Conservation (phyloP, 2,797 vertebrate species). For the Salmo trutta region DNA sequence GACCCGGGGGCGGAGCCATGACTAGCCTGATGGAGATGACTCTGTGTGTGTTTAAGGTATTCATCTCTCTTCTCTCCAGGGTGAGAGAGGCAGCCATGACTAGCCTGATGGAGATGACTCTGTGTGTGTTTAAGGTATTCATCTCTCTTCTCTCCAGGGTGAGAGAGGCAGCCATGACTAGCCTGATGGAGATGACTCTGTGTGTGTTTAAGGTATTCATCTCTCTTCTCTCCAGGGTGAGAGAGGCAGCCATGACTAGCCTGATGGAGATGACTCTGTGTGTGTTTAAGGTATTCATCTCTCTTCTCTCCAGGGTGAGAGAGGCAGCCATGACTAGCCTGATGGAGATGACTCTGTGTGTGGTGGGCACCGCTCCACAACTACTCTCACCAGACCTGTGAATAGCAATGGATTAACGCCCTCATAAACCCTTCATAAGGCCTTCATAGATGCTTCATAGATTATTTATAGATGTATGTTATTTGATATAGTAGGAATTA, state of each 20-base stretch:
- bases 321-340: constrained; percentile 89
- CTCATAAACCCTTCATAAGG: neutral
- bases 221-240: no score
- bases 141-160: constrained; percentile 83
- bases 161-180: constrained; percentile 88
- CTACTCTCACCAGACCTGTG: constrained; percentile 82
- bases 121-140: no score
- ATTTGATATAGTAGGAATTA: no score
- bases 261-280: constrained; percentile 86
- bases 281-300: constrained; percentile 2
- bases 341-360: constrained; percentile 85
- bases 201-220: constrained; percentile 60
- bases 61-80: constrained; percentile 69
- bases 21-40: constrained; percentile 88
- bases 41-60: constrained; percentile 44
- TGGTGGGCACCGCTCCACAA: constrained; percentile 74
- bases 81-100: constrained; percentile 91
- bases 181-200: constrained; percentile 86
- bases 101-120: constrained; percentile 85
- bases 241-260: constrained; percentile 82
- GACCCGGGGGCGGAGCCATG: constrained; percentile 61
- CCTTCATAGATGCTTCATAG: neutral
- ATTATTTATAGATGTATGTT: no score
- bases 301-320: constrained; percentile 83
- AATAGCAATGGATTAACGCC: constrained; percentile 43